Evolutionary conservation across 30 jellyfish, hydroid and myxozoan genomes (phyloP).

Genomic region (Turritopsis rubra): DNA sequence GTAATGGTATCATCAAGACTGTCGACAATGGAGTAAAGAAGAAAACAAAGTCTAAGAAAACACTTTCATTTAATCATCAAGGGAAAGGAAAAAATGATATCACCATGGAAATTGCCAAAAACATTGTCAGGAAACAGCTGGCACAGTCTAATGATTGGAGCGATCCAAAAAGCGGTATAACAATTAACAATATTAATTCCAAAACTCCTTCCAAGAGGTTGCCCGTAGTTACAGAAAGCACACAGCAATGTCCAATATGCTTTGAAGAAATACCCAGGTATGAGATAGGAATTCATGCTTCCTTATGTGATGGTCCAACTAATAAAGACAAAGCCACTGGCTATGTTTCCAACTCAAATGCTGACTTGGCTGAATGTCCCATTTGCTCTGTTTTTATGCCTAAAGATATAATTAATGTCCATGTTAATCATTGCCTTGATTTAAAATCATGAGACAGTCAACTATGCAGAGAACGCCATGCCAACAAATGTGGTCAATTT

Average conservation of each 20-base stretch:
- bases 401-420: conserved; percentile 1
- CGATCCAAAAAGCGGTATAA: conserved; percentile 4
- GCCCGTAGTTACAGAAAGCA: not conserved
- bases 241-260: conserved; percentile 8
- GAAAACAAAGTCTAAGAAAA: not conserved
- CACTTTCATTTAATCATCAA: not conserved
- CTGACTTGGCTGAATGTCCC: conserved; percentile 6
- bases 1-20: not conserved
- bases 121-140: not conserved
- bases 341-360: not conserved
- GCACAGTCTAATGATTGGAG: not conserved
- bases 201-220: not conserved
- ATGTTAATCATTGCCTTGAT: conserved; percentile 4
- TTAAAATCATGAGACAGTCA: not conserved
- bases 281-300: conserved; percentile 5
- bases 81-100: not conserved
- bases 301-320: not conserved
- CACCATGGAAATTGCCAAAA: not conserved
- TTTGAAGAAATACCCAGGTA: not conserved
- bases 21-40: not conserved
- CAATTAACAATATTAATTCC: not conserved
- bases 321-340: not conserved
- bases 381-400: not conserved
- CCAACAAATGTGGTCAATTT: not conserved
- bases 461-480: not conserved